phyloP scores from a whole-genome alignment of 2,888 invertebrate genomes.

The Leucophenga montana region DNA sequence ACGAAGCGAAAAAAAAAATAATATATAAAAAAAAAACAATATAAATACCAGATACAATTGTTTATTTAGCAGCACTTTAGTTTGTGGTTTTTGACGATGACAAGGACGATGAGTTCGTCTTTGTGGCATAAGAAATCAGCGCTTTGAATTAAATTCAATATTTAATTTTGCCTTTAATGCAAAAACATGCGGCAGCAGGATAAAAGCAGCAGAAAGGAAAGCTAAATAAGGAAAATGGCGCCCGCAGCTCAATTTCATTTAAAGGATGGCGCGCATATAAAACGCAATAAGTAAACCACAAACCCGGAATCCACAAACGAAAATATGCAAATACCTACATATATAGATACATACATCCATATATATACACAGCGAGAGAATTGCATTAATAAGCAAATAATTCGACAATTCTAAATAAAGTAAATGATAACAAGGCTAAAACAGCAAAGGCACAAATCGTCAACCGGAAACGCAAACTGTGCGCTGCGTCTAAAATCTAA shows the following conservation, averaged over 20 bases:
- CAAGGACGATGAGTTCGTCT: neutral
- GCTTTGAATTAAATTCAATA: neutral
- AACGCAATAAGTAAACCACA: no score
- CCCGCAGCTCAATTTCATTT: no score
- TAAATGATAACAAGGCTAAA: neutral
- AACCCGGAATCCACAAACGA: neutral
- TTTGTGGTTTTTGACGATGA: neutral
- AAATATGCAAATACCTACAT: no score
- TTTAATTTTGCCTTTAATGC: no score
- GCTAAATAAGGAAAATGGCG: no score
- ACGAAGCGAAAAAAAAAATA: conserved; percentile 18
- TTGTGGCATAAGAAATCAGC: conserved; percentile 23
- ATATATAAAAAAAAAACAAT: conserved; percentile 8
- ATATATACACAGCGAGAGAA: neutral
- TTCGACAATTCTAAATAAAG: conserved; percentile 12
- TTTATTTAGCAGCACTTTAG: conserved; percentile 54
- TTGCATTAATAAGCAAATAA: conserved; percentile 4
- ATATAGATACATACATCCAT: neutral
- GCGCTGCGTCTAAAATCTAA: conserved; percentile 1
- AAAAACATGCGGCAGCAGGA: no score
- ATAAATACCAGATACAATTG: conserved; percentile 55
- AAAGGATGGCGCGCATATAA: no score
- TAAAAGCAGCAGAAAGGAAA: no score
- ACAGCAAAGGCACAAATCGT: neutral
- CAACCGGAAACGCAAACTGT: neutral